Evolutionary conservation across 2,113 vertebrate genomes (phyloP).

Genomic region (Myiagra hebetior): DNA sequence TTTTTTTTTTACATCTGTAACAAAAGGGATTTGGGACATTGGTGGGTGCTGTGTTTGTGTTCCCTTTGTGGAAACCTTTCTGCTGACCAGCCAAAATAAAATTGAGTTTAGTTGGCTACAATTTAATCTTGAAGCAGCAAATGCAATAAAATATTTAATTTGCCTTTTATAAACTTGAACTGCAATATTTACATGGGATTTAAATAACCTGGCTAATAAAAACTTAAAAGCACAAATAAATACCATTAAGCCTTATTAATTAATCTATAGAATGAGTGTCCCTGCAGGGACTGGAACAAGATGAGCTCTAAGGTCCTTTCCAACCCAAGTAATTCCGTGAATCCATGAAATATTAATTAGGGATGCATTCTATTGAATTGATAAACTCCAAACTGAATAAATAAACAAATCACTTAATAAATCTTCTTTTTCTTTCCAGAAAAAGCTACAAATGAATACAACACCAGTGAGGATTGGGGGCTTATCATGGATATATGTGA

Average conservation of each 20-base stretch:
- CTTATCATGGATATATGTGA: conserved; percentile 98
- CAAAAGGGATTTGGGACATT: neutral
- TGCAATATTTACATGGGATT: neutral
- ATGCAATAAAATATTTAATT: neutral
- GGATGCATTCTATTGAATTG: rapidly evolving
- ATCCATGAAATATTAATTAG: neutral
- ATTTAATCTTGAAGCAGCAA: neutral
- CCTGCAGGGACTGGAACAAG: neutral
- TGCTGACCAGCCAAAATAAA: neutral
- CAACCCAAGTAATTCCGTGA: neutral
- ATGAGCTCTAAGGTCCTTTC: neutral
- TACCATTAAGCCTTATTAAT: neutral
- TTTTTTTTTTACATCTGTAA: too few species aligned
- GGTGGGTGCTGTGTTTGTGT: neutral
- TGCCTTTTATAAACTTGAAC: neutral
- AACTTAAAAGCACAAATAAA: neutral
- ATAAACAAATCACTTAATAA: neutral
- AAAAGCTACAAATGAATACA: conserved; percentile 94
- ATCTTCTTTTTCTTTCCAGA: conserved; percentile 72
- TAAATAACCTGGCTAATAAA: neutral
- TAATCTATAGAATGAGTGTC: neutral
- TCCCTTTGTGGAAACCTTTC: neutral
- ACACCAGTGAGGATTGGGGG: conserved; percentile 92
- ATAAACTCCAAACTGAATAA: neutral
- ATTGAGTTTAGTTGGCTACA: neutral